Evolutionary conservation across 2,113 vertebrate genomes (phyloP), one percentile per base, ranked within the genome.

Genomic region (Oostethus manadensis): DNA sequence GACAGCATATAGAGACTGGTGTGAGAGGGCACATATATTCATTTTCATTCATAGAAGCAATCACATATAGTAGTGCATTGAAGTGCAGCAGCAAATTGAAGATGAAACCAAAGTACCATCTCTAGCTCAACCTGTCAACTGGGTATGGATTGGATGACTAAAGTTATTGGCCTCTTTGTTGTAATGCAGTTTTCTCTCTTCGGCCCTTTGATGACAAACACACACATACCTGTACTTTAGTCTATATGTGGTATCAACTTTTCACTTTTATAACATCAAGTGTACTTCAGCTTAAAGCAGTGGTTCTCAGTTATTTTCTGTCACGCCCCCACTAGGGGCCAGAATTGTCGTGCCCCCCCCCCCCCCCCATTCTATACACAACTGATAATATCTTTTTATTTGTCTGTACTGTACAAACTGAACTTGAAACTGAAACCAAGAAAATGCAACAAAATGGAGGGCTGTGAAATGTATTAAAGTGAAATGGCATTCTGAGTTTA

Each of bases 51-150:
- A 58, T 73, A 71, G 35, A 78, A 63, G 71, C 75, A 82, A 74
- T 82, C 62, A 7, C 62, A 7, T 55, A 55, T 26, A n/a, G n/a
- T n/a, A 18, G 56, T 46, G 48, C 58, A 72, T 76, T 70, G 69
- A 79, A 77, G 70, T 71, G 73, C 45, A 62, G 76, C 67, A 70
- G 73, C 77, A 77, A 60, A 70, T 82, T 83, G 63, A 49, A 70
- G 73, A 80, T 84, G 75, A 82, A 84, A 80, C 71, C 55, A 56
- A 62, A 73, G 67, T 51, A 55, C 49, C 51, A 64, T 79, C 71
- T 77, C 60, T 74, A 74, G 72, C 68, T 64, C 73, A 76, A 77
- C 78, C 72, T 71, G 68, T 71, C 65, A 67, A 53, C 56, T 56
- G 53, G 50, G 59, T 77, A 71, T 76, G 51, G 80, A 76, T 69